These are phyloP conservation scores for Epizoanthus stellaris DNA, from an alignment of 92 coral and sea anemone genomes.

Conservation along the genomic window DNA sequence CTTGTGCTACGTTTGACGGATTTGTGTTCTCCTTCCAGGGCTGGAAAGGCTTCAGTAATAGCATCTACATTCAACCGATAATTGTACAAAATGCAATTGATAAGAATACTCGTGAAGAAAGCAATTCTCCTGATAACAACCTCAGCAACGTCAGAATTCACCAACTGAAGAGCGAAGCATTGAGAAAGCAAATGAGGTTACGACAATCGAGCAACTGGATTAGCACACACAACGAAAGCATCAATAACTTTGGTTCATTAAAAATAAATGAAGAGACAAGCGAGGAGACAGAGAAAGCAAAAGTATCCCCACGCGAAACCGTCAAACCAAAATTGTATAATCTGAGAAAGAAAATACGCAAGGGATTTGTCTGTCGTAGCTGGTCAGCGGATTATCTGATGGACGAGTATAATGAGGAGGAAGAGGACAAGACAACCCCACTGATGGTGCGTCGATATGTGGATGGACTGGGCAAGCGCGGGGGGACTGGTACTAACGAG, in stretches of 20 bases:
- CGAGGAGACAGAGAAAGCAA: constrained; percentile 16
- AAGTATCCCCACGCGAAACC: not conserved
- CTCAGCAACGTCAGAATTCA: not conserved
- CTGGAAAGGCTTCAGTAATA: constrained; percentile 86
- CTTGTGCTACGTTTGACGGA: not conserved
- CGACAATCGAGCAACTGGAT: constrained; percentile 79
- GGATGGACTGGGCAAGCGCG: constrained; percentile 22
- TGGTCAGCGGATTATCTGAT: constrained; percentile 75
- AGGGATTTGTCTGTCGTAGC: constrained; percentile 81
- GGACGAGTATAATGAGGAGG: constrained; percentile 7
- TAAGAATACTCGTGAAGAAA: constrained; percentile 10
- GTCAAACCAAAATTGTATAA: constrained; percentile 4
- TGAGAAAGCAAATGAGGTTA: constrained; percentile 63
- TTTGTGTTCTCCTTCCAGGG: constrained; percentile 49
- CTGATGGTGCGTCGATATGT: constrained; percentile 67
- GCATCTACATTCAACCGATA: constrained; percentile 82
- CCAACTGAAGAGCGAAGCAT: constrained; percentile 48
- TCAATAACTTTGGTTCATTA: constrained; percentile 62
- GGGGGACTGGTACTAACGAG: not conserved
- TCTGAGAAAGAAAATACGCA: constrained; percentile 48
- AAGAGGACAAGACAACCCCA: constrained; percentile 40
- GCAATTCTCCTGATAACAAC: constrained; percentile 27
- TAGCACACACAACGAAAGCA: constrained; percentile 71
- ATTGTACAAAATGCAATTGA: constrained; percentile 42
- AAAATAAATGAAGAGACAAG: constrained; percentile 28